Evolutionary conservation across 2,113 vertebrate species (phyloP).

Genomic region (Psophia crepitans): DNA sequence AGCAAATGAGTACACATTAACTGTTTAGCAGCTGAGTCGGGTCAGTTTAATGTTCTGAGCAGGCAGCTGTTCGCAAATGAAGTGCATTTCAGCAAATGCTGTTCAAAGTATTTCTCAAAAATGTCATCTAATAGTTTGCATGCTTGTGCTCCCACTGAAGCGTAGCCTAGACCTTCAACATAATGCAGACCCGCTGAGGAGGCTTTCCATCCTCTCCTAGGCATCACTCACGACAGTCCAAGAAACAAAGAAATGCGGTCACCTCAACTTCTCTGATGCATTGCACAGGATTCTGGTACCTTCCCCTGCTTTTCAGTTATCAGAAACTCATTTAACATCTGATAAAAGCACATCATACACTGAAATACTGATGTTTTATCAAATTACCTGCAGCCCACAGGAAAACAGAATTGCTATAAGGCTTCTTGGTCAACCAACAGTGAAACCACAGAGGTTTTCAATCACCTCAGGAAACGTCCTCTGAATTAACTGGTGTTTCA

Average conservation of each 20-base stretch:
- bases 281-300: neutral
- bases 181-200: accelerated
- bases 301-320: neutral
- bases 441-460: neutral
- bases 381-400: neutral
- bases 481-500: neutral
- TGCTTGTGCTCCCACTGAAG: neutral
- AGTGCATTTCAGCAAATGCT: neutral
- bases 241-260: neutral
- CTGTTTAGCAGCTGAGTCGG: neutral
- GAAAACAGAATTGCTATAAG: neutral
- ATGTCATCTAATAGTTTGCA: neutral
- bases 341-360: neutral
- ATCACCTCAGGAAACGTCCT: neutral
- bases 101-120: neutral
- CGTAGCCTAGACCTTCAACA: neutral
- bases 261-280: neutral
- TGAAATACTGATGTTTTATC: neutral
- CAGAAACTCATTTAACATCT: neutral
- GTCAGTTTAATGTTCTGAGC: neutral
- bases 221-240: accelerated
- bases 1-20: neutral
- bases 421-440: neutral
- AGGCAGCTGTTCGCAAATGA: neutral
- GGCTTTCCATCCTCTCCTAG: neutral